These are phyloP conservation scores for Tuta absoluta DNA, from an alignment of 2,888 invertebrate genomes.

Conservation along the genomic window DNA sequence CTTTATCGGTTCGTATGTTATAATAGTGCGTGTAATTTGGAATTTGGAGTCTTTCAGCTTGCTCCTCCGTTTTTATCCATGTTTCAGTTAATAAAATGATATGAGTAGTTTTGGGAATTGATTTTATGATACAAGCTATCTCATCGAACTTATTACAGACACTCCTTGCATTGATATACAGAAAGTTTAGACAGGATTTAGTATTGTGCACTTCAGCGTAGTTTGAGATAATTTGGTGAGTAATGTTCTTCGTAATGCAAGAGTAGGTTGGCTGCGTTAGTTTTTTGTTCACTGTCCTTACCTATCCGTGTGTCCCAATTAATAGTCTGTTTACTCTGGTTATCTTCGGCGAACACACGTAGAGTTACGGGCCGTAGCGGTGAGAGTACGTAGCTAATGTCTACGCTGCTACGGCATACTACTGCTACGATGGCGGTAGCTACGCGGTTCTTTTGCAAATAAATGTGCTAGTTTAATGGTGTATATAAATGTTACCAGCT, in stretches of 20 bases:
- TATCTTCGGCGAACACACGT: constrained; percentile 59
- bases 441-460: neutral
- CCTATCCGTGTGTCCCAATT: constrained; percentile 39
- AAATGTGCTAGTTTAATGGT: too few relatives aligned
- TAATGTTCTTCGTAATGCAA: neutral
- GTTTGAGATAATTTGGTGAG: constrained; percentile 2
- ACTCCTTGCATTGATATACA: constrained; percentile 38
- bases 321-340: constrained; percentile 61
- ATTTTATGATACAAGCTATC: constrained; percentile 33
- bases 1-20: constrained; percentile 34
- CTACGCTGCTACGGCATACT: neutral
- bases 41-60: constrained; percentile 27
- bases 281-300: constrained; percentile 29
- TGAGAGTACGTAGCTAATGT: constrained; percentile 7
- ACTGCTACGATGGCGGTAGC: neutral
- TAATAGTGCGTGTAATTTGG: constrained; percentile 35
- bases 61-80: constrained; percentile 31
- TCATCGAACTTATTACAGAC: constrained; percentile 27
- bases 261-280: neutral
- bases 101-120: constrained; percentile 29
- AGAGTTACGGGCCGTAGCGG: constrained; percentile 49
- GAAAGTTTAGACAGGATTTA: constrained; percentile 31
- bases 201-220: neutral
- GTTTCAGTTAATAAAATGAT: constrained; percentile 36
- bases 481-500: too few relatives aligned